phyloP scores from a whole-genome alignment of 2,888 invertebrate species.

The Dolichomitus sp. region DNA sequence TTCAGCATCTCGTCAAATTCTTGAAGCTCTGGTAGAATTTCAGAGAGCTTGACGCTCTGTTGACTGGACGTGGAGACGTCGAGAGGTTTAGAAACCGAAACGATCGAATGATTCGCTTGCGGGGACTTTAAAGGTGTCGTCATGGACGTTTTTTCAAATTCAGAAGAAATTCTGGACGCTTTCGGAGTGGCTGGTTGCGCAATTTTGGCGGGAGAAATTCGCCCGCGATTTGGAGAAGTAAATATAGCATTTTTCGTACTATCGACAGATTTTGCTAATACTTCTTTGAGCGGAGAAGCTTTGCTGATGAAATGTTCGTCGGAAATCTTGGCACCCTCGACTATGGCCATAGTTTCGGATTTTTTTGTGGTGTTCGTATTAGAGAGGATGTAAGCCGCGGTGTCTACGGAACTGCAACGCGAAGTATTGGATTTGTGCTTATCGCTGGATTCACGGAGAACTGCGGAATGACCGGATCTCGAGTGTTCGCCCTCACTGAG shows the following conservation, averaged over 20 bases:
- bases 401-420: conserved; percentile 77
- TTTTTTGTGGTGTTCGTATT: conserved; percentile 78
- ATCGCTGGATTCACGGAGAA: conserved; percentile 33
- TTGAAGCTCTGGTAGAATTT: conserved; percentile 62
- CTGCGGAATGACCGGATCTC: conserved; percentile 27
- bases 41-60: conserved; percentile 57
- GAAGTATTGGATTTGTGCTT: conserved; percentile 37
- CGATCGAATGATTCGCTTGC: neutral
- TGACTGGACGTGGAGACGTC: neutral
- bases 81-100: neutral
- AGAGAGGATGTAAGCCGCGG: conserved; percentile 78
- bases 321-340: conserved; percentile 71
- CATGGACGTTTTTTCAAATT: neutral
- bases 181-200: neutral
- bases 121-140: neutral
- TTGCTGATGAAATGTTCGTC: neutral
- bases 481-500: conserved; percentile 69
- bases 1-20: conserved; percentile 52
- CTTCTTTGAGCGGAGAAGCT: neutral
- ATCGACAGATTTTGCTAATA: neutral
- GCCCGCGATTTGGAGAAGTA: neutral
- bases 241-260: neutral
- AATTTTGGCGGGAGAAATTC: neutral
- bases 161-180: neutral
- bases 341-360: conserved; percentile 71